Base-by-base conservation (phyloP, 2,797 vertebrate species). In the Taeniopygia guttata region DNA sequence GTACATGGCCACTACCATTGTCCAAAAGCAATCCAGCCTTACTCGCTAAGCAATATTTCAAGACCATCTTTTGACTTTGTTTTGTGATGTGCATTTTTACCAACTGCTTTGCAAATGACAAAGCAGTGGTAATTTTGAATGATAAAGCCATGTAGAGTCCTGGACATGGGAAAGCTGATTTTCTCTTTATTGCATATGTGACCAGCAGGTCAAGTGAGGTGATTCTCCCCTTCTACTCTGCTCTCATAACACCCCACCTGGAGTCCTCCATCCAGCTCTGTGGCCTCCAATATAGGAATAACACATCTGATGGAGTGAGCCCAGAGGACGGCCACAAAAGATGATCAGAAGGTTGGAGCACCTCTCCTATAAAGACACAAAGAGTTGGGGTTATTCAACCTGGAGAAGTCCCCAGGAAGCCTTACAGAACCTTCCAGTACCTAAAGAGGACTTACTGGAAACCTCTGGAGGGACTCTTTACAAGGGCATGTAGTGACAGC, bases 1-100 rank as follows among this genome's bases (percentile, higher is more conserved):
- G 15, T 2, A 5, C 6, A 38, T 0, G 2, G 56, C 21, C 14
- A 38, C 32, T 17, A 19, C 27, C 0, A 0, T 2, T 11, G 7
- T 12, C 51, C 62, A 46, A 26, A 73, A 48, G 51, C 11, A 79
- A 82, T n/a, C 40, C 55, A 87, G 43, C 52, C 34, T 63, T 22
- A 21, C 32, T 20, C 36, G 49, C 48, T n/a, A 32, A 86, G 19
- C 21, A 62, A 3, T 20, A 20, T 56, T 72, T 78, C 54, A 60
- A 81, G 38, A 75, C 14, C 7, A 13, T 15, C 49, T 68, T 36
- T 46, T 1, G 9, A 29, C 27, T 69, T 62, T 11, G 13, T 51
- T 83, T 32, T 21, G 19, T 22, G 25, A 84, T 0, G 2, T 36
- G n/a, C 21, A 17, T 51, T 62, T 77, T 13, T 27, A 86, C 25